Evolutionary conservation across 64 coral and sea anemone species (phyloP), one percentile per base, ranked within the genome.

Genomic region (Dendrophyllia cribrosa): DNA sequence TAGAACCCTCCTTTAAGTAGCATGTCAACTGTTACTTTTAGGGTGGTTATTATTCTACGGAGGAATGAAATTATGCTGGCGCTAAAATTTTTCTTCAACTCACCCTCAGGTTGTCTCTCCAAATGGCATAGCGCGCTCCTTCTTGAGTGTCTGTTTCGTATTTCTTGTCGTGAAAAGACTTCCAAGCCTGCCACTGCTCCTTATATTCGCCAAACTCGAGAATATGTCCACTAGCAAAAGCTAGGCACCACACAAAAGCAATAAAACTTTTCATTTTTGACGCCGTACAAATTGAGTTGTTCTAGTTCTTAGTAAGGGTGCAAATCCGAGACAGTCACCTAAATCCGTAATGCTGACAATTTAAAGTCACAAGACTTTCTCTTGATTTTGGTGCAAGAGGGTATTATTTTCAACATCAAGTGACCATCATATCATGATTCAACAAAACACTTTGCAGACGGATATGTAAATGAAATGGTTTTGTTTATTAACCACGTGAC

Each of bases 101-200:
- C 67, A 96, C 90, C 72, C 86, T 87, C 9, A 96, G 34, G 87
- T 96, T 96, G 21, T 92, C 78, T 11, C 46, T 78, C 95, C 95
- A 96, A 59, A 96, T 93, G 8, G 87, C 87, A 59, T 74, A 75
- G 16, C 95, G 80, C 51, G 68, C 78, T 14, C 10, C 20, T 58
- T 96, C 95, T 16, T 93, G 87, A 20, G 52, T 90, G 8, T 85
- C 90, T 19, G 90, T 77, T 2, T 34, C 3, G 24, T 96, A 96
- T 9, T 46, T 24, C 64, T 93, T 96, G 26, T 47, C 58, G 78
- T 93, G 87, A 58, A 96, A 86, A 6, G 43, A 56, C 44, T 96
- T 96, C 95, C 95, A 96, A 26, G 79, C 91, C 12, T 93, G 78
- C 95, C 95, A 96, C 45, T 93, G 69, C 1, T 46, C 9, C 9